Base-by-base conservation (phyloP, 2,888 invertebrate species). In the Lasius platythorax region DNA sequence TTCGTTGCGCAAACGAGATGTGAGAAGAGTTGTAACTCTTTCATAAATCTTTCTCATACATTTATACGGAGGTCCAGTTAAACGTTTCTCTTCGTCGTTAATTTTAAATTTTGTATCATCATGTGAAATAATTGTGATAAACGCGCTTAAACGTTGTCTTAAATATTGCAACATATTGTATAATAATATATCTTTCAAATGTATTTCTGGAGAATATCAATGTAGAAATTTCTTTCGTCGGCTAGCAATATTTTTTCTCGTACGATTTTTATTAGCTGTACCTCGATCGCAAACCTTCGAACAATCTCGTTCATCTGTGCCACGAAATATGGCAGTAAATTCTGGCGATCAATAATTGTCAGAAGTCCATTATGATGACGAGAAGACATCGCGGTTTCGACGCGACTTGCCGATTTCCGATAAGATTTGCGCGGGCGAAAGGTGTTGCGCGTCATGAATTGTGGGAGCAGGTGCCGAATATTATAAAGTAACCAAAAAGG, bases 401-500 rank as follows among this genome's bases (percentile, higher is more conserved):
- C 43, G 30, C 43, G 33, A 33, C 33, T 46, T 33, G 40, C 9
- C 37, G 63, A 82, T 40, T 61, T 43, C 33, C 40, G 66, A 73
- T 75, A 83, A 78, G 76, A 61, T 82, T 63, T 70, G n/a, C 53
- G 64, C 46, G 37, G 50, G 58, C 30, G 66, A 73, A 72, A 81
- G 76, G 73, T 73, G 72, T 68, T 66, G 43, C 67, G 40, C 53
- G 53, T 78, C 40, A 70, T 30, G 72, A 23, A 50, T 23, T 18
- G 43, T 66, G 50, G 76, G 87, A 88, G 91, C 90, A 91, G 90
- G 89, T 91, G 91, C 83, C 85, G 79, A 79, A 85, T 83, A 86
- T 33, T 46, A 90, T 92, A 92, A 92, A 91, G 86, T 89, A 86
- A 87, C 87, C 79, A 85, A 84, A 86, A 88, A 87, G 87, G 81